Evolutionary conservation across 2,113 vertebrate species (phyloP).

Genomic region (Glaucomys volans): DNA sequence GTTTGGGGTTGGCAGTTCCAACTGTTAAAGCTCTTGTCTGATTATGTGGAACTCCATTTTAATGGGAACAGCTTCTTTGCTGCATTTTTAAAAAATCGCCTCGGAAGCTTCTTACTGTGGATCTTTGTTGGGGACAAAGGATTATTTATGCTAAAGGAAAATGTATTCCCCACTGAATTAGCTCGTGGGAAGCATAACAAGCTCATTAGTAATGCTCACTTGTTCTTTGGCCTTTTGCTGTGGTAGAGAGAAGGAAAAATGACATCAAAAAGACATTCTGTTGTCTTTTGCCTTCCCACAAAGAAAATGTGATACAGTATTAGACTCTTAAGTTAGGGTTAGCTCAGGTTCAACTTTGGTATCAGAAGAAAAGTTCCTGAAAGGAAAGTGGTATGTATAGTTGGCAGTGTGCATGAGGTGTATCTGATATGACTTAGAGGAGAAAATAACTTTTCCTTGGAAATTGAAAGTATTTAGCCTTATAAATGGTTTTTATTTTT

Average conservation of each 20-base stretch:
- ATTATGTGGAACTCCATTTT: conserved; percentile 86
- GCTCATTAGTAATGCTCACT: conserved; percentile 85
- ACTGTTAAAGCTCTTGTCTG: conserved; percentile 85
- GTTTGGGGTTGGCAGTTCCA: conserved; percentile 86
- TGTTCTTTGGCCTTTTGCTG: conserved; percentile 84
- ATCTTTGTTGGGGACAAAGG: conserved; percentile 86
- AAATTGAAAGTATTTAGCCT: conserved; percentile 11
- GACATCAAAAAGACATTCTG: conserved; percentile 70
- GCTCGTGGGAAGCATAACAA: conserved; percentile 87
- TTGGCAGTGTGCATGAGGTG: background rate
- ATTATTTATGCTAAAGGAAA: conserved; percentile 89
- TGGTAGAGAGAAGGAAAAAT: conserved; percentile 80
- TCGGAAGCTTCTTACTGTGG: conserved; percentile 86
- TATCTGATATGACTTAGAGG: background rate
- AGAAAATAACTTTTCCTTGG: conserved; percentile 36
- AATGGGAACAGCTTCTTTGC: conserved; percentile 84
- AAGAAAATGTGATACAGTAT: conserved; percentile 63
- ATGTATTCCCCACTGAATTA: conserved; percentile 84
- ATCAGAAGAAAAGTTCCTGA: conserved; percentile 27
- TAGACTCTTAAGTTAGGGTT: conserved; percentile 20
- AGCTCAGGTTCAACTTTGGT: conserved; percentile 35
- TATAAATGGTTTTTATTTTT: background rate
- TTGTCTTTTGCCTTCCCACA: conserved; percentile 22
- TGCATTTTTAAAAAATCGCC: conserved; percentile 84
- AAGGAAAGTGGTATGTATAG: background rate